Evolutionary conservation across 2,888 invertebrate species (phyloP).

Genomic region (Hemaris fuciformis): DNA sequence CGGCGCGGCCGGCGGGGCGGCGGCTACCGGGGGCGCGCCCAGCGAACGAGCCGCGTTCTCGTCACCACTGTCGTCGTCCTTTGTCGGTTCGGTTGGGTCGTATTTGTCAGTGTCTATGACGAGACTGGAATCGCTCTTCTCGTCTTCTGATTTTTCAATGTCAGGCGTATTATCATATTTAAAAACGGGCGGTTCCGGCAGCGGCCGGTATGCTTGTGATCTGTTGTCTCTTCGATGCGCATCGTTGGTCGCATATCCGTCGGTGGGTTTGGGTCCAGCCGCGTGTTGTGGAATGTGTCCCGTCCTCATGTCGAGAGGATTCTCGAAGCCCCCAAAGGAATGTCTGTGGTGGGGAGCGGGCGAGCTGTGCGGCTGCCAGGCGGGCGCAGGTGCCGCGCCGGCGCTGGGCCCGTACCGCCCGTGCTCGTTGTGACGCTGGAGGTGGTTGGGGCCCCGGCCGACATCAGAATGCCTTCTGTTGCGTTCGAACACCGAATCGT

Average conservation of each 20-base stretch:
- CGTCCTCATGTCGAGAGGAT: slow-evolving; percentile 65
- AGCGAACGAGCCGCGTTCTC: slow-evolving; percentile 33
- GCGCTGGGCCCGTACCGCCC: slow-evolving; percentile 28
- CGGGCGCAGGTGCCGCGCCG: too few relatives aligned
- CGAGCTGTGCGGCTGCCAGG: slow-evolving; percentile 46
- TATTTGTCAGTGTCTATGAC: slow-evolving; percentile 82
- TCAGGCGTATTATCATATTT: slow-evolving; percentile 58
- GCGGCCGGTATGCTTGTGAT: slow-evolving; percentile 40
- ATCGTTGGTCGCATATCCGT: slow-evolving; percentile 19
- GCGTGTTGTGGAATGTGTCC: slow-evolving; percentile 36
- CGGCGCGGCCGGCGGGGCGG: too few relatives aligned
- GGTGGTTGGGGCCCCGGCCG: slow-evolving; percentile 9
- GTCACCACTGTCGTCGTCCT: slow-evolving; percentile 61
- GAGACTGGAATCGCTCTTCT: slow-evolving; percentile 79
- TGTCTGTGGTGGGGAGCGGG: slow-evolving; percentile 36
- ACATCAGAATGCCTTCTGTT: slow-evolving; percentile 27
- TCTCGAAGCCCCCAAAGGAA: slow-evolving; percentile 59
- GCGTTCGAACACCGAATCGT: slow-evolving; percentile 40
- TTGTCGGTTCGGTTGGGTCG: slow-evolving; percentile 79
- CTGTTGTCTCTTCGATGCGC: slow-evolving; percentile 18
- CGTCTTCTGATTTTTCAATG: slow-evolving; percentile 69
- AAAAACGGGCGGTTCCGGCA: slow-evolving; percentile 62
- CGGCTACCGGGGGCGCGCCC: slow-evolving; percentile 13
- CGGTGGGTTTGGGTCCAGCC: slow-evolving; percentile 37
- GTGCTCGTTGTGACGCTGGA: slow-evolving; percentile 24